Evolutionary conservation across 2,888 invertebrate genomes (phyloP).

Genomic region (Ecliptopera silaceata): DNA sequence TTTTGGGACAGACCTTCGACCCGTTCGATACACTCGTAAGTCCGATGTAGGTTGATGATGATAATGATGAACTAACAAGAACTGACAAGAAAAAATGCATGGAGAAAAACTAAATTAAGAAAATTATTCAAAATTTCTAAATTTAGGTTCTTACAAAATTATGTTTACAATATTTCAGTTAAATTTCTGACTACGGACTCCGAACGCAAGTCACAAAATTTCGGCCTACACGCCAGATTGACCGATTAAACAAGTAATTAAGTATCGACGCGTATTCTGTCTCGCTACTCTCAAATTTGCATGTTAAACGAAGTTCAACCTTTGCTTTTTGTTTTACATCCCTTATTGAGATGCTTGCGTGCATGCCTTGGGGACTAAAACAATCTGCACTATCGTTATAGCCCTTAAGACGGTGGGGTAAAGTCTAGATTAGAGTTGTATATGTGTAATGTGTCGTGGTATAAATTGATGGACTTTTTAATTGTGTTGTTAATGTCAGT

Average conservation of each 20-base stretch:
- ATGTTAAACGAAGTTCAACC: slow-evolving; percentile 82
- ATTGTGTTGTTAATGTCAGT: slow-evolving; percentile 79
- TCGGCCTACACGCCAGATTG: slow-evolving; percentile 71
- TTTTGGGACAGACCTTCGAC: no score
- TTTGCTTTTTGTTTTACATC: slow-evolving; percentile 74
- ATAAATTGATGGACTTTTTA: slow-evolving; percentile 73
- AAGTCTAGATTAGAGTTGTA: slow-evolving; percentile 39
- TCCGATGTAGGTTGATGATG: no score
- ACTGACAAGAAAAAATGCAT: no score
- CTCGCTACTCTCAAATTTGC: slow-evolving; percentile 81
- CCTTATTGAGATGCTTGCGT: slow-evolving; percentile 75
- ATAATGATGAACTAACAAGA: no score
- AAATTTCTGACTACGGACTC: slow-evolving; percentile 16
- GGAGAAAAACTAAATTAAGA: no score
- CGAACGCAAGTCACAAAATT: slow-evolving; percentile 44
- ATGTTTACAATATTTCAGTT: no score
- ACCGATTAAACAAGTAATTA: slow-evolving; percentile 82
- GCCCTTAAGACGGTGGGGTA: slow-evolving; percentile 42
- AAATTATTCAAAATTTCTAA: no score
- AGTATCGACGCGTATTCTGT: slow-evolving; percentile 82
- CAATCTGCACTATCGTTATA: slow-evolving; percentile 10
- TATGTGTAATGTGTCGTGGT: slow-evolving; percentile 29
- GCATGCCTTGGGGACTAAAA: slow-evolving; percentile 63
- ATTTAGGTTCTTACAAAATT: no score
- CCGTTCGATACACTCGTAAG: no score